A percentile compares a stretch with the other conserved stretches of the same genome.
These are phyloP conservation scores for Kryptolebias marmoratus DNA, from an alignment of 2,113 vertebrate genomes.

Conservation along the genomic window DNA sequence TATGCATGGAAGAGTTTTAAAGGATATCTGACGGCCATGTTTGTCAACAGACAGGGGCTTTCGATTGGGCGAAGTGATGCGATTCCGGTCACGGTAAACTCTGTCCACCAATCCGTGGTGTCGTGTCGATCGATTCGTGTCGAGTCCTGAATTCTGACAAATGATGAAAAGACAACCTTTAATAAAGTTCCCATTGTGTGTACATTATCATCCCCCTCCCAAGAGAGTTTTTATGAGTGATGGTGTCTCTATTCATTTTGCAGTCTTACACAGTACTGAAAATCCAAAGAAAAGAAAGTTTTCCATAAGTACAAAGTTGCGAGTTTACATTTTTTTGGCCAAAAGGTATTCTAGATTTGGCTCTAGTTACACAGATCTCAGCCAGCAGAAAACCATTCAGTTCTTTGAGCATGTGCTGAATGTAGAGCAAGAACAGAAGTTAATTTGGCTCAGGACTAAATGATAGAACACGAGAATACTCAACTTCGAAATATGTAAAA, in stretches of 20 bases:
- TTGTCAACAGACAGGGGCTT: slow-evolving; percentile 91
- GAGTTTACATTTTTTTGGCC: background rate
- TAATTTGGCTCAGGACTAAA: background rate
- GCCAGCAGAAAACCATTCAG: slow-evolving; percentile 18
- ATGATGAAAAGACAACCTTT: slow-evolving; percentile 14
- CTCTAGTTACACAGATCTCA: background rate
- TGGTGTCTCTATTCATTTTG: background rate
- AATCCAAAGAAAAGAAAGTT: background rate
- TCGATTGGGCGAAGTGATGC: slow-evolving; percentile 87
- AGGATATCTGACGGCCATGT: slow-evolving; percentile 96
- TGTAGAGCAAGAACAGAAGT: slow-evolving; percentile 8
- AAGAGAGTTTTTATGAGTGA: too few relatives aligned
- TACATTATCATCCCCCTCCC: background rate
- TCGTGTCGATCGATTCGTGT: slow-evolving; percentile 88
- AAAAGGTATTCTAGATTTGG: background rate
- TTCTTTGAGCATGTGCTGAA: slow-evolving; percentile 10
- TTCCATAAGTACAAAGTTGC: slow-evolving; percentile 4
- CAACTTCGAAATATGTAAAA: background rate
- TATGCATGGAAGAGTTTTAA: slow-evolving; percentile 40
- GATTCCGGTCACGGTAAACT: slow-evolving; percentile 90
- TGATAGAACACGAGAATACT: background rate
- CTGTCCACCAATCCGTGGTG: slow-evolving; percentile 94
- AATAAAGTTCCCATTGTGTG: background rate
- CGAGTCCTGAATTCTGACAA: slow-evolving; percentile 87
- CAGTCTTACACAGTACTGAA: background rate